Conservation (phyloP, 2,888 invertebrate species). For the Drosophila mimetica region DNA sequence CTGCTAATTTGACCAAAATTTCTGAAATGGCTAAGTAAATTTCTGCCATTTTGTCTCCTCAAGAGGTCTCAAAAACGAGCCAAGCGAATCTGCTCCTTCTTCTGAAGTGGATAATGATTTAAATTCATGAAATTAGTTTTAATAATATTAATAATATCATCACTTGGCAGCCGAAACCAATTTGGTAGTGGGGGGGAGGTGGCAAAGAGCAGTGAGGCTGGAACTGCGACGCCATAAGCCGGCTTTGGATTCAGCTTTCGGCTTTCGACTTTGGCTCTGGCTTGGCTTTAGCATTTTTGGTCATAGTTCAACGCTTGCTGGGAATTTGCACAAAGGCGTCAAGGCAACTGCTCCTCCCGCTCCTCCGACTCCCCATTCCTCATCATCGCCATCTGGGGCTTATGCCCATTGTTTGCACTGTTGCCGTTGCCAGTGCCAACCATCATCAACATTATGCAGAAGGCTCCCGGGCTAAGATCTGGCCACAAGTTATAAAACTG, state of each 20-base stretch:
- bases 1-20: neutral
- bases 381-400: conserved; percentile 39
- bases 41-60: no score
- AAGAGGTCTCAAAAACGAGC: neutral
- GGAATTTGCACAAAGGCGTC: conserved; percentile 70
- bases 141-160: conserved; percentile 76
- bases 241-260: conserved; percentile 65
- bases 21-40: neutral
- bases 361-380: neutral
- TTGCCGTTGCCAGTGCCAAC: conserved; percentile 72
- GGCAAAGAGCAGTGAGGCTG: conserved; percentile 20
- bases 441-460: conserved; percentile 45
- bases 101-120: conserved; percentile 24
- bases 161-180: conserved; percentile 61
- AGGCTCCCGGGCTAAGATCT: conserved; percentile 49
- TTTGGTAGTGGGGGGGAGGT: neutral
- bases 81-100: neutral
- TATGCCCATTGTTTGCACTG: conserved; percentile 71
- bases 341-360: conserved; percentile 57
- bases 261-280: conserved; percentile 60
- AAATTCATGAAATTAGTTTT: conserved; percentile 77
- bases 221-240: conserved; percentile 56
- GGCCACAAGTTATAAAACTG: conserved; percentile 67
- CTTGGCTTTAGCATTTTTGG: conserved; percentile 48
- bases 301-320: conserved; percentile 61